phyloP scores from a whole-genome alignment of 2,113 vertebrate species.

The Danio rerio region GRCz12tu NC_133181.1:34476001-34476500 shows the following conservation, averaged over 20 bases:
- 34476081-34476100: background rate
- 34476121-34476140: background rate
- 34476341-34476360: constrained; percentile 50
- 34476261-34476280: constrained; percentile 27
- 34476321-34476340: constrained; percentile 60
- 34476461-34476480: constrained; percentile 10
- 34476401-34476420: constrained; percentile 6
- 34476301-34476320: constrained; percentile 20
- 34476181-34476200: constrained; percentile 9
- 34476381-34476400: constrained; percentile 37
- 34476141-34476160: background rate
- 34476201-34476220: constrained; percentile 44
- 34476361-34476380: constrained; percentile 27
- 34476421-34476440: background rate
- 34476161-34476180: constrained; percentile 24
- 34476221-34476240: constrained; percentile 37
- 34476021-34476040: constrained; percentile 20
- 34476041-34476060: background rate
- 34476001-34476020: background rate
- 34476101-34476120: background rate
- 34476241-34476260: constrained; percentile 40
- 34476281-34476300: constrained; percentile 34
- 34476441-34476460: constrained; percentile 1
- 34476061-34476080: background rate
- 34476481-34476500: constrained; percentile 30